These are phyloP conservation scores for Anthoscopus minutus DNA, from an alignment of 2,113 vertebrate species.

Conservation along the genomic window DNA sequence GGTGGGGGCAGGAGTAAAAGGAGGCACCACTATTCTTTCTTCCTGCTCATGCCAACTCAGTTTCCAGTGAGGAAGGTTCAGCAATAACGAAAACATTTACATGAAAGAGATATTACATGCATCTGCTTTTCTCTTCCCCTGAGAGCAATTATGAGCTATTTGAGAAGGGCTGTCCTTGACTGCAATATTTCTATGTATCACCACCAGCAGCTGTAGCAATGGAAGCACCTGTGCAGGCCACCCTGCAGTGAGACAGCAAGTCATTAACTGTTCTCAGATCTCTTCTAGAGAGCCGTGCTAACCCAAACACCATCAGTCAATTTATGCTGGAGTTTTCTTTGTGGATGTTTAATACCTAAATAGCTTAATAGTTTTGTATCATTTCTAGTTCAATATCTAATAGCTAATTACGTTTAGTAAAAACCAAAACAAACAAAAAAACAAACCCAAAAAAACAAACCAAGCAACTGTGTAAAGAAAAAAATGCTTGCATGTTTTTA, in stretches of 20 bases:
- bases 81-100: not conserved
- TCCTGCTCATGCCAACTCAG: not conserved
- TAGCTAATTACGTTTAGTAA: not conserved
- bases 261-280: not conserved
- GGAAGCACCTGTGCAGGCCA: not conserved
- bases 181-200: not conserved
- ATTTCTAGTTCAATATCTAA: not conserved
- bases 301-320: not conserved
- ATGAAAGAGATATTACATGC: not conserved
- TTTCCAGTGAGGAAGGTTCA: not conserved
- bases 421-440: not conserved
- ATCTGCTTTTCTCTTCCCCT: not conserved
- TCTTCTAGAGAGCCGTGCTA: not conserved
- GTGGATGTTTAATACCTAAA: not conserved
- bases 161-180: constrained; percentile 8
- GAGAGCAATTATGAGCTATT: not conserved
- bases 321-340: not conserved
- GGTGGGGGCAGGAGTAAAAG: not conserved
- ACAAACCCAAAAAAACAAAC: not conserved
- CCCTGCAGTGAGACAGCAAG: not conserved
- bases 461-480: not conserved
- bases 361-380: not conserved
- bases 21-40: not conserved
- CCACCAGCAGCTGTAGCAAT: not conserved
- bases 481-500: not conserved